phyloP scores from a whole-genome alignment of 2,797 vertebrate genomes.

The Acrossocheilus fasciatus region DNA sequence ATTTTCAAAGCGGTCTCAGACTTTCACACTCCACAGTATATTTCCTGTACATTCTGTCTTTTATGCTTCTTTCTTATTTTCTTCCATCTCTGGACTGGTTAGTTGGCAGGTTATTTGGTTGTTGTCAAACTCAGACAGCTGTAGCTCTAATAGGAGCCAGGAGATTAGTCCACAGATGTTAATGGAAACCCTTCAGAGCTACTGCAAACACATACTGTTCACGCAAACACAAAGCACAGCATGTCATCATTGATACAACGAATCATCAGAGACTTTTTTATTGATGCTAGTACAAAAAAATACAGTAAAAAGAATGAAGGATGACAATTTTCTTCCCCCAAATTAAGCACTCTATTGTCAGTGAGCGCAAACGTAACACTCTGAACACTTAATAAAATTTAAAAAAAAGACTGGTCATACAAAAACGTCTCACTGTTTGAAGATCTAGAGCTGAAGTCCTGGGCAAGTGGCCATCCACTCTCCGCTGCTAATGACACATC shows the following conservation, averaged over 20 bases:
- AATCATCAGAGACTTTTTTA: constrained; percentile 1
- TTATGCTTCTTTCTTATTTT: not conserved
- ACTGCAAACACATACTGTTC: constrained; percentile 16
- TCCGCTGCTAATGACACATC: constrained; percentile 25
- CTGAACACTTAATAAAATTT: not conserved
- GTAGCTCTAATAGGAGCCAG: constrained; percentile 21
- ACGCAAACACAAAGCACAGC: not conserved
- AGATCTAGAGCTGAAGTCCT: constrained; percentile 40
- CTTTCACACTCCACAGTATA: not conserved
- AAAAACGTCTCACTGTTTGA: not conserved
- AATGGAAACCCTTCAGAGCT: constrained; percentile 6
- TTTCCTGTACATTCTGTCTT: not conserved
- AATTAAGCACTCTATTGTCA: not conserved
- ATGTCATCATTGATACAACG: not conserved
- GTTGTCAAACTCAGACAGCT: constrained; percentile 18
- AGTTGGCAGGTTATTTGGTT: constrained; percentile 24
- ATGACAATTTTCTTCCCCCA: not conserved
- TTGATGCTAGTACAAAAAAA: constrained; percentile 14
- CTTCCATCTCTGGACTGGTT: not conserved
- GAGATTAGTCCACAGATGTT: constrained; percentile 34
- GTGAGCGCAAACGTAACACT: not conserved
- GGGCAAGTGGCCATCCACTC: constrained; percentile 38
- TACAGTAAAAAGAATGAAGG: not conserved
- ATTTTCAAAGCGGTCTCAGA: not conserved
- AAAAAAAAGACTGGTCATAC: not conserved